phyloP scores from a whole-genome alignment of 2,888 invertebrate genomes.

The Sycophila texana region DNA sequence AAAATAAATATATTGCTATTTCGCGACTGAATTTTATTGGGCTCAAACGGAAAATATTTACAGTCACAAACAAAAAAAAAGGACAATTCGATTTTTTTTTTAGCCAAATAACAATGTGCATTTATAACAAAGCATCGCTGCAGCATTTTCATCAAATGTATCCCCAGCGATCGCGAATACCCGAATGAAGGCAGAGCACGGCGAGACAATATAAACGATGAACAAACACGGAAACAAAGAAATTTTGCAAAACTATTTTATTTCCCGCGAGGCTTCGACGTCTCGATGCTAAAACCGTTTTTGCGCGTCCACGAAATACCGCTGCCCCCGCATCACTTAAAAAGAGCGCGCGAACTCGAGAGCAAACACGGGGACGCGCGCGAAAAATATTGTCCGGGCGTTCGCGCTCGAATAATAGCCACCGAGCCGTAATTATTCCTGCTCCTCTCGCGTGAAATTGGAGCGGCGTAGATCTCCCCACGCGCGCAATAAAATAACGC shows the following conservation, averaged over 20 bases:
- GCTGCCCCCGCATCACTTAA: not conserved
- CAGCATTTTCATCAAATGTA: too few relatives aligned
- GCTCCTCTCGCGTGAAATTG: conserved; percentile 29
- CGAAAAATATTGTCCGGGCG: not conserved
- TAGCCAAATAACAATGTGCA: too few relatives aligned
- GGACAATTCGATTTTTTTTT: too few relatives aligned
- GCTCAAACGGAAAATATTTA: too few relatives aligned
- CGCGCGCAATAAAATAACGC: conserved; percentile 28
- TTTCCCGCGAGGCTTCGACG: not conserved
- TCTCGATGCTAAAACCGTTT: conserved; percentile 2
- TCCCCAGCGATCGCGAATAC: too few relatives aligned
- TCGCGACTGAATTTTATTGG: too few relatives aligned
- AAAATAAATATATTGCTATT: too few relatives aligned
- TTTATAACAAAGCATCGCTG: too few relatives aligned
- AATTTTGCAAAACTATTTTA: not conserved
- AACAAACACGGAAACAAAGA: conserved; percentile 1
- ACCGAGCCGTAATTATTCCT: conserved; percentile 24
- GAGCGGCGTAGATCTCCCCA: conserved; percentile 12
- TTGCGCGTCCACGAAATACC: not conserved
- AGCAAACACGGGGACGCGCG: not conserved
- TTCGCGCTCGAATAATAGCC: conserved; percentile 24
- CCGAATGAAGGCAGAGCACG: not conserved
- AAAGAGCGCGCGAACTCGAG: not conserved
- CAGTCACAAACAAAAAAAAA: too few relatives aligned
- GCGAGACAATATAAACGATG: not conserved